A percentile compares a stretch with the other conserved stretches of the same genome.
Conservation (phyloP, 2,797 vertebrate species). For the Lophotriccus pileatus region DNA sequence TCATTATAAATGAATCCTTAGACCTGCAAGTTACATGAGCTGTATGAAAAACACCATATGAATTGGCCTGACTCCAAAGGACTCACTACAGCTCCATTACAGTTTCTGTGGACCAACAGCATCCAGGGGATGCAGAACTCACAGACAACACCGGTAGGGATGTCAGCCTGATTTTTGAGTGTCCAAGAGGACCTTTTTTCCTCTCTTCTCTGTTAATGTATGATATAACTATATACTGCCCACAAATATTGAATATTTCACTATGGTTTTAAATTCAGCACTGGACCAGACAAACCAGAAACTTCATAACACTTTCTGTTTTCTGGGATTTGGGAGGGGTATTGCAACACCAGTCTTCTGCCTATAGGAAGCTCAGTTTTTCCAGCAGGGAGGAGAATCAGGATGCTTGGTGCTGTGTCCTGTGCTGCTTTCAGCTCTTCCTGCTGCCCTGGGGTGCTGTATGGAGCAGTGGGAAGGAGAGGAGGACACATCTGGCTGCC, state of each 20-base stretch:
- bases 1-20: background rate
- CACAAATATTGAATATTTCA: background rate
- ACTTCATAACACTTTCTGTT: background rate
- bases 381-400: background rate
- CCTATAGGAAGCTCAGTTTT: background rate
- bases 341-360: background rate
- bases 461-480: background rate
- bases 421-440: background rate
- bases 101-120: background rate
- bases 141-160: background rate
- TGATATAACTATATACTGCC: background rate
- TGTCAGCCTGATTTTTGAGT: background rate
- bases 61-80: background rate
- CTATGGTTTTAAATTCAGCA: background rate
- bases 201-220: background rate
- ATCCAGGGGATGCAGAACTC: background rate
- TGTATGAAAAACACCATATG: background rate
- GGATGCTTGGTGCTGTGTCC: background rate
- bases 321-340: background rate
- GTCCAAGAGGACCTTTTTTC: background rate
- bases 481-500: background rate
- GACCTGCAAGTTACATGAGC: background rate
- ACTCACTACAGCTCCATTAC: background rate
- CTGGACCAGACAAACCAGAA: background rate
- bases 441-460: fast-evolving